Base-by-base conservation (phyloP, 1,140 invertebrate species). In the Coelopa frigida region DNA sequence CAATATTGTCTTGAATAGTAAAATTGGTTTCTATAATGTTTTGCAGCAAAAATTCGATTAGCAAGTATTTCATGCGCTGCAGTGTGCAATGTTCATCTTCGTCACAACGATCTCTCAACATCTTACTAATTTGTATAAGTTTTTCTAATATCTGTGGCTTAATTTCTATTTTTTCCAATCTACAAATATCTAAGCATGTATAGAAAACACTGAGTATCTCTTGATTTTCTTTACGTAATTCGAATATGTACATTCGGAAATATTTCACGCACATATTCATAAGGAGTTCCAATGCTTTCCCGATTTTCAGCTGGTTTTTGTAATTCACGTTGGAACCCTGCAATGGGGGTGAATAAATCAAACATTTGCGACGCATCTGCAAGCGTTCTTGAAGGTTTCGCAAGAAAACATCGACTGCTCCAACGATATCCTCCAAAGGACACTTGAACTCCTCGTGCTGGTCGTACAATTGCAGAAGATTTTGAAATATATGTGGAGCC, bases 401-500 rank as follows among this genome's bases (percentile, higher is more conserved):
- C 29, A 33, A 33, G 12, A 20, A 44, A 23, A 20, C 17, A 14
- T 31, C 32, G n/a, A n/a, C n/a, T n/a, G n/a, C n/a, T n/a, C n/a
- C n/a, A n/a, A n/a, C n/a, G n/a, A n/a, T n/a, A n/a, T n/a, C n/a
- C n/a, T n/a, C n/a, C n/a, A n/a, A n/a, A n/a, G n/a, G n/a, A n/a
- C 27, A 10, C 14, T 29, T 14, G 14, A 10, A 29, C 2, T 18
- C 23, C 17, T 41, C 24, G 7, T 29, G 23, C 11, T 32, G 6
- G 11, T 22, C n/a, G 24, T 58, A 61, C 5, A 64, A 33, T 14
- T 60, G 31, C n/a, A 66, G 21, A 14, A 67, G 21, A 3, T 52
- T 36, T 0, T 59, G 47, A 10, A 59, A 61, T n/a, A 60, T 44
- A 20, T 55, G 44, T 8, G 65, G 65, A 0, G 53, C 15, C 40